Evolutionary conservation across 2,797 vertebrate species (phyloP).

Genomic region (Ibycter americanus): DNA sequence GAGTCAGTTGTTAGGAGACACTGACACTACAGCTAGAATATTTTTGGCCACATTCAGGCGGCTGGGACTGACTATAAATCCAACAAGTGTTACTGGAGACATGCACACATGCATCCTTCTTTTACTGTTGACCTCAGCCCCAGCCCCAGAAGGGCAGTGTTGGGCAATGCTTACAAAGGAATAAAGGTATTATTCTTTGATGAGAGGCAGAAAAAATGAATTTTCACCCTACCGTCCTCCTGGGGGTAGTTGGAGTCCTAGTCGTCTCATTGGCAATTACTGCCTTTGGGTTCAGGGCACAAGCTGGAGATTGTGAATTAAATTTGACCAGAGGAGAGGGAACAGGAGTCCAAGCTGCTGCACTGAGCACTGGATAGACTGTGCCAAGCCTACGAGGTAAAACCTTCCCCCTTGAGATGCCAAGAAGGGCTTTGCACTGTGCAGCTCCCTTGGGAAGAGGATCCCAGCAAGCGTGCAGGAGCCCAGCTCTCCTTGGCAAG

Average conservation of each 20-base stretch:
- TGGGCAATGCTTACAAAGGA: neutral
- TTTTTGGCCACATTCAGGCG: neutral
- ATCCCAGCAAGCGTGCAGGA: neutral
- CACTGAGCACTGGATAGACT: neutral
- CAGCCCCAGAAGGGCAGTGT: neutral
- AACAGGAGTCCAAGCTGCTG: neutral
- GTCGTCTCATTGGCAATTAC: neutral
- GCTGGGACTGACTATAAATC: neutral
- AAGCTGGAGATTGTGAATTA: neutral
- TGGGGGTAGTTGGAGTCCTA: neutral
- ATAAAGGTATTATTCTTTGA: neutral
- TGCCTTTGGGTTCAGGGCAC: neutral
- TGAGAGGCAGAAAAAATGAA: accelerated
- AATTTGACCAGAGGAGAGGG: neutral
- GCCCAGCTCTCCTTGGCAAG: neutral
- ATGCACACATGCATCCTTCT: neutral
- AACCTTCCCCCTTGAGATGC: neutral
- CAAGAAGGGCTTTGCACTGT: neutral
- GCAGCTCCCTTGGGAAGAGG: neutral
- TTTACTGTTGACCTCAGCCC: neutral
- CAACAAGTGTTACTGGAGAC: neutral
- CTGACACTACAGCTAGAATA: neutral
- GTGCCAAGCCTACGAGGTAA: neutral
- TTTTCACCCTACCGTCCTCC: neutral
- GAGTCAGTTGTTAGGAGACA: conserved; percentile 26